A percentile compares a stretch with the other conserved stretches of the same genome.
phyloP scores from a whole-genome alignment of 2,888 invertebrate genomes.

The Lasioglossum calceatum region DNA sequence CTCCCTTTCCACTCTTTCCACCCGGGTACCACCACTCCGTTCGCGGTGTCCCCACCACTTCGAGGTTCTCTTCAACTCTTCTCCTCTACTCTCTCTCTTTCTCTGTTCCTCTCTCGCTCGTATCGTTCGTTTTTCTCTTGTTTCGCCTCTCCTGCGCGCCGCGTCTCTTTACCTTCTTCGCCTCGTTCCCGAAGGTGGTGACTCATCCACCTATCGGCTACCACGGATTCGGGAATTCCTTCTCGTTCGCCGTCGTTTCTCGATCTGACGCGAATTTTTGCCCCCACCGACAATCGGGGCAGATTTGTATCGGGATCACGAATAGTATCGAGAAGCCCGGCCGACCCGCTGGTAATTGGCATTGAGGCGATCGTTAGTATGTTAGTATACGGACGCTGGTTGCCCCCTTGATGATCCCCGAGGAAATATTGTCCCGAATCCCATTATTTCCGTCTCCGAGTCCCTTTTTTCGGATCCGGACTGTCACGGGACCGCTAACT shows the following conservation, averaged over 20 bases:
- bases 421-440: background rate
- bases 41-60: slow-evolving; percentile 66
- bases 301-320: slow-evolving; percentile 56
- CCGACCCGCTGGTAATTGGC: slow-evolving; percentile 27
- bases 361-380: slow-evolving; percentile 30
- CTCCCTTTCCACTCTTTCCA: slow-evolving; percentile 74
- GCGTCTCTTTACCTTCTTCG: slow-evolving; percentile 71
- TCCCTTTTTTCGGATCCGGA: background rate
- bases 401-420: slow-evolving; percentile 17
- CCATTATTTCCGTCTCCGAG: background rate
- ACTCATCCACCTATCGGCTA: slow-evolving; percentile 73
- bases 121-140: slow-evolving; percentile 52
- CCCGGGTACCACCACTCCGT: slow-evolving; percentile 67
- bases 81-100: background rate
- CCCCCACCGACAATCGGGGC: background rate
- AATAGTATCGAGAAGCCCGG: background rate
- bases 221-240: slow-evolving; percentile 72
- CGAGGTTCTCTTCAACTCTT: slow-evolving; percentile 64
- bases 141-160: slow-evolving; percentile 56
- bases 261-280: slow-evolving; percentile 48
- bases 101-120: slow-evolving; percentile 24
- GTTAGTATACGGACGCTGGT: background rate
- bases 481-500: background rate
- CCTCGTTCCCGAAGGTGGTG: slow-evolving; percentile 68
- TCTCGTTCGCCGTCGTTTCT: slow-evolving; percentile 32